Evolutionary conservation across 2,797 vertebrate species (phyloP), one percentile per base, ranked within the genome.

Genomic region (Eremophila alpestris): DNA sequence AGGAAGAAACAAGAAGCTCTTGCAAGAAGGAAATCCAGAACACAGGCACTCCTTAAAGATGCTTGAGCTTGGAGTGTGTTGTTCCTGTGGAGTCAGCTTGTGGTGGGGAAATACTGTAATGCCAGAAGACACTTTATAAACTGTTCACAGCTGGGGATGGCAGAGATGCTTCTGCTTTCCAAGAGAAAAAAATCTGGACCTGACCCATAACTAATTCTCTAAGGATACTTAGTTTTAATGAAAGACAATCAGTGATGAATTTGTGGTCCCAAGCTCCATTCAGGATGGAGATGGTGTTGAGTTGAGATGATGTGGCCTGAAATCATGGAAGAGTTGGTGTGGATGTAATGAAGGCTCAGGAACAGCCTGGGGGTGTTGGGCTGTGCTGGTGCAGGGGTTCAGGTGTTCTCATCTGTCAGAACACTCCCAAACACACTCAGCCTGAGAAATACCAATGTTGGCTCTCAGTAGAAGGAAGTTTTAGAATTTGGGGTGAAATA

Each of bases 1-100:
- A 98, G 96, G 78, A 99, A 99, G 96, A 99, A 99, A 74, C 99
- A 99, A 95, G 99, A 99, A 92, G 99, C 99, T 7, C 95, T 99
- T 93, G 98, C 98, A 76, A 98, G 99, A 95, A 99, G 98, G 91
- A 98, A 98, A 65, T 98, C 96, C 78, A 98, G 98, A 83, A 96
- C 98, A 83, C 98, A 98, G 84, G 96, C 97, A 9, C 40, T 82
- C 46, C 78, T 97, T 26, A 97, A 98, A 96, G 97, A 97, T 36
- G 87, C 95, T 71, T 96, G 87, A 78, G 73, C 56, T 97, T 95
- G 69, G 97, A 97, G 36, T 45, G 71, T 63, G 24, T 90, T 92
- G 86, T 89, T 45, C 16, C 55, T 62, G 10, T 59, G 56, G 68
- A 89, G 13, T 40, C 58, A 54, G 54, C 45, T 78, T 43, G 52